These are phyloP conservation scores for Poeciliopsis infans DNA, from an alignment of 2,797 vertebrate species.

Conservation along the genomic window DNA sequence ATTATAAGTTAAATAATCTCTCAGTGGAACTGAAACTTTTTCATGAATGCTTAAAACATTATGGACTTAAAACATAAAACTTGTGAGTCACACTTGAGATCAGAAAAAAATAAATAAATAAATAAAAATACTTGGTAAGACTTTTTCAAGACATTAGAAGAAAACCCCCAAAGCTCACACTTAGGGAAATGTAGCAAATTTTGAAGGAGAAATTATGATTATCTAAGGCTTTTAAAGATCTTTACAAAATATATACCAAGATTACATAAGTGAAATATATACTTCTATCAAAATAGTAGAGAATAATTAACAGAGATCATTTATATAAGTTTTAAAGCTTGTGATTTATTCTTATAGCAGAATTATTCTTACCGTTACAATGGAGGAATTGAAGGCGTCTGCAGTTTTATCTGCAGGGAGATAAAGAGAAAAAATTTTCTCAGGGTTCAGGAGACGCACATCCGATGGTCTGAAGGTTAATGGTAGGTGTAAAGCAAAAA, in stretches of 20 bases:
- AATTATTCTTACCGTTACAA: slow-evolving; percentile 83
- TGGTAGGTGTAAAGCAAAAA: background rate
- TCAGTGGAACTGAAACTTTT: too few species aligned
- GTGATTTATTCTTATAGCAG: background rate
- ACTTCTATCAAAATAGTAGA: background rate
- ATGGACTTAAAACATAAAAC: too few species aligned
- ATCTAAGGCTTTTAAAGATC: background rate
- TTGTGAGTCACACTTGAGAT: too few species aligned
- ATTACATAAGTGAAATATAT: background rate
- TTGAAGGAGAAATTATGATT: too few species aligned
- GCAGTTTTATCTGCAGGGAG: slow-evolving; percentile 86
- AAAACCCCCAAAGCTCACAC: too few species aligned
- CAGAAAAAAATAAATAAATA: too few species aligned
- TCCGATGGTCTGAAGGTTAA: background rate
- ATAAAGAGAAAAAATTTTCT: background rate
- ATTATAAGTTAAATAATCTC: too few species aligned
- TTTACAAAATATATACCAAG: background rate
- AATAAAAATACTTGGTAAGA: too few species aligned
- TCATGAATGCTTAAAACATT: too few species aligned
- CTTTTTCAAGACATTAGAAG: background rate
- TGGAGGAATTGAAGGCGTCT: slow-evolving; percentile 89
- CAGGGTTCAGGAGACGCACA: background rate
- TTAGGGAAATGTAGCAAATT: too few species aligned
- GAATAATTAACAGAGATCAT: background rate
- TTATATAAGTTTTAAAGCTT: background rate